Base-by-base conservation (phyloP, 2,888 invertebrate genomes). In the Fragum fragum region DNA sequence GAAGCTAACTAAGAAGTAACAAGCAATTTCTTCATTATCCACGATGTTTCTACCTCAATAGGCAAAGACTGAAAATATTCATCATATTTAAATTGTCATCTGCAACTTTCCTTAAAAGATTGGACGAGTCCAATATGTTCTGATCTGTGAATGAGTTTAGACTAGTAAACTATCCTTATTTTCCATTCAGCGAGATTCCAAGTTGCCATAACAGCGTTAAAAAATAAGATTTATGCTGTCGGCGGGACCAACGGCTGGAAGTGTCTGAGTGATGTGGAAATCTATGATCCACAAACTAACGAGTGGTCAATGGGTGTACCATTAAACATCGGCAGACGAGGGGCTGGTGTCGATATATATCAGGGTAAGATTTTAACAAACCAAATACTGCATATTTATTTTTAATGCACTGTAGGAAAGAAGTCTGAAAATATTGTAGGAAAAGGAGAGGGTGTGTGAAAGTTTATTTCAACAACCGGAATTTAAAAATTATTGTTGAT, bases 211-310 rank as follows among this genome's bases (percentile, higher is more conserved):
- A 96, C 96, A 81, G 95, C 96, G 39, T 96, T 96, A 95, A 95
- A 96, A 82, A 96, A 96, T 79, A 95, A 96, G 89, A 95, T 98
- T 76, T 97, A 97, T 95, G 97, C 96, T 39, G 96, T 97, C 79
- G 98, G 98, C 79, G 98, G 98, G 36, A 97, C 97, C 94, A 97
- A 98, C 95, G 96, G 97, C n/a, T 98, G 97, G 97, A 97, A 97
- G 95, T 97, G 97, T 94, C 95, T 97, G 29, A 96, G 95, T 85
- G 96, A 96, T 0, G 96, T 96, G 0, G 97, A 97, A 93, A 95
- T 96, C 3, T 97, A 96, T 92, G 96, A 96, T 92, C 96, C 96
- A 0, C 94, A 95, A 68, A 95, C 95, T 1, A 95, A 96, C 89
- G 91, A 93, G 0, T 97, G 97, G 97, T 94, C 96, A 73, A 95